Evolutionary conservation across 1,140 invertebrate genomes (phyloP).

Genomic region (Penaeus chinensis): DNA sequence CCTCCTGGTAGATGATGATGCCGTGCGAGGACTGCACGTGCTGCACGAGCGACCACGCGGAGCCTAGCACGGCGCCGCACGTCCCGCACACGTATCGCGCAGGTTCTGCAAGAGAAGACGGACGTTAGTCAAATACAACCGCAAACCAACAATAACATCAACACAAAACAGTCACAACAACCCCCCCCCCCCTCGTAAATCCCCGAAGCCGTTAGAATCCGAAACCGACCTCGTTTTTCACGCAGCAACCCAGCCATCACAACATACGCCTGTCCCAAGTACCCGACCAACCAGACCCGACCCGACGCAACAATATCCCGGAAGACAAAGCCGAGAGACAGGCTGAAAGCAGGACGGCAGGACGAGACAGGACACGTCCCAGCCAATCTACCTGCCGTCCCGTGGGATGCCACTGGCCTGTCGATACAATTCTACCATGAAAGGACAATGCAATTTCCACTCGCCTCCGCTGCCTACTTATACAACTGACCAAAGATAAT

Average conservation of each 20-base stretch:
- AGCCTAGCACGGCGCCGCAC: slow-evolving; percentile 88
- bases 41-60: slow-evolving; percentile 93
- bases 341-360: no score
- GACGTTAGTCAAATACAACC: background rate
- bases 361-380: background rate
- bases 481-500: slow-evolving; percentile 61
- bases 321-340: no score
- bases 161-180: background rate
- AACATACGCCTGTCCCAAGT: no score
- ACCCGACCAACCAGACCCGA: no score
- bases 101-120: slow-evolving; percentile 83
- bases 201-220: no score
- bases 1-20: slow-evolving; percentile 89
- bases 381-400: slow-evolving; percentile 41
- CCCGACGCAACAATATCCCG: no score
- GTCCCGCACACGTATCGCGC: slow-evolving; percentile 93
- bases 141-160: background rate
- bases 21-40: slow-evolving; percentile 95
- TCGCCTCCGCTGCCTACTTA: slow-evolving; percentile 53
- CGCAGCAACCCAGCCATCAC: no score
- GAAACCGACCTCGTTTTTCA: no score
- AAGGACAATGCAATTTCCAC: slow-evolving; percentile 61
- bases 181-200: no score
- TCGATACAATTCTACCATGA: slow-evolving; percentile 60
- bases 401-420: slow-evolving; percentile 46